A percentile compares a stretch with the other conserved stretches of the same genome.
These are phyloP conservation scores for Squalus acanthias DNA, from an alignment of 2,797 vertebrate species.

Conservation along the genomic window DNA sequence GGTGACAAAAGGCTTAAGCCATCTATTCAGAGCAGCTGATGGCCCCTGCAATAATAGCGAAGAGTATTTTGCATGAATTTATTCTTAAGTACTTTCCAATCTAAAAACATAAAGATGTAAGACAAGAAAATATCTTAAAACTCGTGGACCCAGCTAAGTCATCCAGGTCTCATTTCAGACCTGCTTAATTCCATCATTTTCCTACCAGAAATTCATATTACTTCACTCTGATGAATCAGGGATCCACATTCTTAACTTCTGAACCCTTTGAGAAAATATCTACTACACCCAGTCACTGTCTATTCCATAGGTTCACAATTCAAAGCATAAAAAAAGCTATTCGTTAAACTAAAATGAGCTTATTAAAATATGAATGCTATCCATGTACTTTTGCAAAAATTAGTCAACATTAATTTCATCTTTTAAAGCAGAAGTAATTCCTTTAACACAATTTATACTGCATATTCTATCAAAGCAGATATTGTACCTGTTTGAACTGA, in stretches of 20 bases:
- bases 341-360: not conserved
- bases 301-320: too few relatives aligned
- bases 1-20: not conserved
- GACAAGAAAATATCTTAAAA: not conserved
- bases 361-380: not conserved
- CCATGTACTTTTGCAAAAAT: not conserved
- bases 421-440: not conserved
- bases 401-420: not conserved
- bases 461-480: slow-evolving; percentile 6
- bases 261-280: too few relatives aligned
- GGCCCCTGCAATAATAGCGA: not conserved
- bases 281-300: too few relatives aligned
- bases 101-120: not conserved
- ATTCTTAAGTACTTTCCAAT: not conserved
- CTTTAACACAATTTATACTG: not conserved
- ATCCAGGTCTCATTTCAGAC: too few relatives aligned
- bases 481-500: slow-evolving; percentile 43
- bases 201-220: too few relatives aligned
- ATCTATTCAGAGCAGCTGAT: not conserved
- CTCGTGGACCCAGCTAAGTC: not conserved
- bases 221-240: too few relatives aligned
- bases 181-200: too few relatives aligned
- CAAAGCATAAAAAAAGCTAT: not conserved
- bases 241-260: too few relatives aligned
- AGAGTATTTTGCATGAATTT: not conserved